Evolutionary conservation across 2,888 invertebrate species (phyloP), one percentile per base, ranked within the genome.

Genomic region (Bembecia ichneumoniformis): DNA sequence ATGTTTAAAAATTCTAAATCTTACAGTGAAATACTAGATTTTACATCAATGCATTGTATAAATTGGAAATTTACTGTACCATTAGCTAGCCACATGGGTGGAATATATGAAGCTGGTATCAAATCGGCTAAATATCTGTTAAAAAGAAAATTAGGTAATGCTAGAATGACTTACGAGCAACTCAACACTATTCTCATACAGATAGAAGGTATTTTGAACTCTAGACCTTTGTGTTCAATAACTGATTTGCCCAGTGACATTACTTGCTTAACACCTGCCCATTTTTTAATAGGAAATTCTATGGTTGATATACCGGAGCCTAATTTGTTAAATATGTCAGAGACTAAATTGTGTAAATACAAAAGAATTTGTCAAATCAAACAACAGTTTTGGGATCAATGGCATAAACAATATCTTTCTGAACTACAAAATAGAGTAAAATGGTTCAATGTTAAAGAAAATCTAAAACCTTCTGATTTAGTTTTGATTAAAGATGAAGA

Each of bases 311-410:
- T 48, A 9, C 47, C 48, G 9, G 45, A 51, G n/a, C 48, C 45
- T 36, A 47, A 36, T 36, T 15, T 48, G 47, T 47, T 45, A 35
- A 20, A 44, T 35, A 10, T 45, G 13, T 46, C 46, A 2, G 45
- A 47, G 15, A 43, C 17, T 13, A 47, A 36, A 36, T 20, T 51
- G 3, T 45, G 45, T 47, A 20, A 45, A n/a, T 51, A 51, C 13
- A 17, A 51, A 43, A 51, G 10, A 47, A 43, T 49, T 13, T 35
- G 34, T 13, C 49, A 35, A 10, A 34, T 51, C 3, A 51, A 51
- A 47, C 51, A 51, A 35, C 43, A 15, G 28, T 47, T 51, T 44
- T 51, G 51, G 51, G 47, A 49, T 36, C 43, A 51, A 35, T 49
- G 44, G 34, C 49, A 49, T 49, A 43, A 10, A n/a, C 46, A 48